phyloP scores from a whole-genome alignment of 2,797 vertebrate species.

The Phyllotis vaccarum region DNA sequence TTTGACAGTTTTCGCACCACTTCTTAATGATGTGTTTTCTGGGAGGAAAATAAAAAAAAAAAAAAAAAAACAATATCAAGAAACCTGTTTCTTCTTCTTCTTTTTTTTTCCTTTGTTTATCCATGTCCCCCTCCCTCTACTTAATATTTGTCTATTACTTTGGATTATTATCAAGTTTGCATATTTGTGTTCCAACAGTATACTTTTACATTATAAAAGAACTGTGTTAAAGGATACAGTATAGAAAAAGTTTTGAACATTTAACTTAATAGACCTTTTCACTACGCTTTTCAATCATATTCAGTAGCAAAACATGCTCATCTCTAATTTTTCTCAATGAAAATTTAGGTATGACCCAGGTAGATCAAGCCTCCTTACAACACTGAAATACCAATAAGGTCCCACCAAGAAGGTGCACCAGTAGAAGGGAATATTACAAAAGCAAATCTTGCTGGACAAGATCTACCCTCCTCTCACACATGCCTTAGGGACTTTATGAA shows the following conservation, averaged over 20 bases:
- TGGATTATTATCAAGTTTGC: neutral
- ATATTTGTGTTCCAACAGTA: neutral
- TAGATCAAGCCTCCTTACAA: too few species aligned
- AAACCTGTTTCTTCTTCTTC: neutral
- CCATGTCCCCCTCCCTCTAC: neutral
- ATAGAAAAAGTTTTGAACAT: neutral
- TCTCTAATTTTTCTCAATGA: neutral
- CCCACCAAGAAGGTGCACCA: neutral
- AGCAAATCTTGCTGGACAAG: neutral
- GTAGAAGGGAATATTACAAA: neutral
- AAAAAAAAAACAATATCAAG: neutral
- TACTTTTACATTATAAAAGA: neutral
- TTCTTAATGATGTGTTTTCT: neutral
- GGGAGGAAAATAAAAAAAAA: too few species aligned
- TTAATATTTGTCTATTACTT: neutral
- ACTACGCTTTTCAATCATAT: neutral
- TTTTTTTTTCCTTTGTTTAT: neutral
- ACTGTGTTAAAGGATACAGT: neutral
- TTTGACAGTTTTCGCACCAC: neutral
- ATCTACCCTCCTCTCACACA: too few species aligned
- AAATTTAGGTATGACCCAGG: fast-evolving
- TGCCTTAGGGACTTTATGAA: neutral
- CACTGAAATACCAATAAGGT: neutral
- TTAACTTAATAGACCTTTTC: neutral
- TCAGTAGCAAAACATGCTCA: neutral